Percentiles rank a stretch among this genome's conserved stretches.
These are phyloP conservation scores for Phenganax stokvisi DNA, from an alignment of 92 coral and sea anemone species.

Conservation along the genomic window DNA sequence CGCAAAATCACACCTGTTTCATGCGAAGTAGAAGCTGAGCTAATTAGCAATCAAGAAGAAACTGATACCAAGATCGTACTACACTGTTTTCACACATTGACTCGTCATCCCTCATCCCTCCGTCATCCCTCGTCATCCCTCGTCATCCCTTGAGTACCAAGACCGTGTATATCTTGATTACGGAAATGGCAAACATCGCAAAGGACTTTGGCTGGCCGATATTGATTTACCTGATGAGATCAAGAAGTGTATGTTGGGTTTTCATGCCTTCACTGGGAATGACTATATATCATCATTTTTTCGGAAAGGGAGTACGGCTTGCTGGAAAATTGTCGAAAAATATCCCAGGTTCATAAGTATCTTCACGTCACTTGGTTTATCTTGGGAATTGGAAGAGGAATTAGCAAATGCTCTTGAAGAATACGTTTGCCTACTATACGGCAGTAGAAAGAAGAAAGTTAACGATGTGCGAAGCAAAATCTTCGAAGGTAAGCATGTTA, in stretches of 20 bases:
- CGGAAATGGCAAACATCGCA: neutral
- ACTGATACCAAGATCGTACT: constrained; percentile 17
- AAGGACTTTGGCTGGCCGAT: constrained; percentile 4
- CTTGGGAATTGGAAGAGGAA: constrained; percentile 5
- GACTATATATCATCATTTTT: constrained; percentile 25
- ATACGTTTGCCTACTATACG: neutral
- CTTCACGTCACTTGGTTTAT: constrained; percentile 7
- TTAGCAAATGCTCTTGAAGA: neutral
- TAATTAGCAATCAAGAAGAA: constrained; percentile 9
- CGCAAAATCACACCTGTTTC: neutral
- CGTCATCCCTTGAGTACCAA: neutral
- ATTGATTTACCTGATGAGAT: neutral
- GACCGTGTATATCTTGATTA: neutral
- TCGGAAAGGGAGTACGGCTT: constrained; percentile 10
- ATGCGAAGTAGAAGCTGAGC: neutral
- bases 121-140: neutral
- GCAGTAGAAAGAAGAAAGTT: neutral
- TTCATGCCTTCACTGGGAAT: constrained; percentile 34
- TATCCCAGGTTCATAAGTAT: constrained; percentile 14
- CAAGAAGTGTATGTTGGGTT: constrained; percentile 6
- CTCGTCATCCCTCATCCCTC: constrained; percentile 2
- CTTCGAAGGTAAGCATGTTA: constrained; percentile 4
- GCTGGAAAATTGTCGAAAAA: constrained; percentile 21
- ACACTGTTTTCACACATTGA: constrained; percentile 19
- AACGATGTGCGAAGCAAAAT: neutral